Percentiles rank a stretch among this genome's conserved stretches.
Evolutionary conservation across 2,888 invertebrate species (phyloP).

Genomic region (Yponomeuta sedellus): DNA sequence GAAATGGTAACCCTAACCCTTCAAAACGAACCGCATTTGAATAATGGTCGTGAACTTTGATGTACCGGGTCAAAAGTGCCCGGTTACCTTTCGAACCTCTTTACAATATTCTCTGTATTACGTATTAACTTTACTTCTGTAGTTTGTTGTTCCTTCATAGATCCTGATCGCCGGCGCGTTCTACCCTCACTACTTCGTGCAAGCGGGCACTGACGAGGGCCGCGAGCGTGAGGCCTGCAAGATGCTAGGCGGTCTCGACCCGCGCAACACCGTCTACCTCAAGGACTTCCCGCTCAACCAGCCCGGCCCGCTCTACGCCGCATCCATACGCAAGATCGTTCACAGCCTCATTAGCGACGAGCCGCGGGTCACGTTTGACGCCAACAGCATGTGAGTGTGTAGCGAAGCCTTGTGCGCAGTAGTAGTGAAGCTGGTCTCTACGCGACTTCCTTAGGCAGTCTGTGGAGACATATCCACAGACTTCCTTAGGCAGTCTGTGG

Average conservation of each 20-base stretch:
- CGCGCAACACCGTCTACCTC: conserved; percentile 80
- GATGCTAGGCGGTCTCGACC: conserved; percentile 83
- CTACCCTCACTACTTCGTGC: conserved; percentile 93
- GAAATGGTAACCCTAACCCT: no score
- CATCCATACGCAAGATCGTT: conserved; percentile 78
- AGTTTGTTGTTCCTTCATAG: conserved; percentile 51
- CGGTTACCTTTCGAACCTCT: no score
- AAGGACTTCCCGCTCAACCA: conserved; percentile 77
- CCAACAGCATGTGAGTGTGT: conserved; percentile 58
- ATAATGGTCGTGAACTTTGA: no score
- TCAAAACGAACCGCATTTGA: no score
- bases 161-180: conserved; percentile 90
- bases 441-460: conserved; percentile 78
- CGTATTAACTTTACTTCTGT: no score
- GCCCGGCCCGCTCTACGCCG: conserved; percentile 82
- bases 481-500: no score
- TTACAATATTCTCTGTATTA: no score
- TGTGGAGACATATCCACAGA: no score
- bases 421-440: conserved; percentile 78
- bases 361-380: conserved; percentile 69
- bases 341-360: conserved; percentile 65
- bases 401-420: background rate
- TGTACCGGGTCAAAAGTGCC: no score
- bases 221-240: conserved; percentile 82
- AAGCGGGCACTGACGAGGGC: conserved; percentile 64